Evolutionary conservation across 2,113 vertebrate species (phyloP).

Genomic region (Ophthalmolycus amberensis): DNA sequence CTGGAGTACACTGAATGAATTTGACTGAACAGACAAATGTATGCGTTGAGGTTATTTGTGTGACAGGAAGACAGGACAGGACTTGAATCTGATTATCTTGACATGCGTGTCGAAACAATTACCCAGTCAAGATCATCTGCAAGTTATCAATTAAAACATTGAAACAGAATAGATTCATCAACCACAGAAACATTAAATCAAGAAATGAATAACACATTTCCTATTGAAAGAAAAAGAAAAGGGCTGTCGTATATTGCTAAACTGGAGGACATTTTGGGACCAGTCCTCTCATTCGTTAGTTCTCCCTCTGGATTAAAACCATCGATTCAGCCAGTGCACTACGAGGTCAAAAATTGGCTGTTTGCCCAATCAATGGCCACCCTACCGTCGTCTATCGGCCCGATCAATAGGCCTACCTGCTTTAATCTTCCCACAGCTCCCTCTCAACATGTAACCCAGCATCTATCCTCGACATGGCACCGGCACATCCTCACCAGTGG

Average conservation of each 20-base stretch:
- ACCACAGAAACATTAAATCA: neutral
- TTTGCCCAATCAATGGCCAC: constrained; percentile 75
- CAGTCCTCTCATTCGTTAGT: constrained; percentile 1
- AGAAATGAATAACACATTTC: neutral
- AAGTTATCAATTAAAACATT: neutral
- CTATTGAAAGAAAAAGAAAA: constrained; percentile 4
- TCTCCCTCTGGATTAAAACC: constrained; percentile 53
- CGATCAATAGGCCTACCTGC: constrained; percentile 74
- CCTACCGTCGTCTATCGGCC: constrained; percentile 59
- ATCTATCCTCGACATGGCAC: constrained; percentile 20
- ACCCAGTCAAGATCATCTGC: neutral
- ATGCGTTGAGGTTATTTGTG: neutral
- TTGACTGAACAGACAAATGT: constrained; percentile 10
- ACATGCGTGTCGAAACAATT: neutral
- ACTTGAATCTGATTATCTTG: neutral
- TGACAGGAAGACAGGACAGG: neutral
- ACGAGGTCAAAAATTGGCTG: constrained; percentile 68
- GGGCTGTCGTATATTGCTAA: no score
- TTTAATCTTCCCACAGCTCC: constrained; percentile 67
- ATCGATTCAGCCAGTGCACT: constrained; percentile 70
- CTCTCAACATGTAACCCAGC: constrained; percentile 40
- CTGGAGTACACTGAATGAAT: constrained; percentile 27
- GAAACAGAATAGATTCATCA: neutral
- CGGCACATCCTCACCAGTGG: constrained; percentile 23
- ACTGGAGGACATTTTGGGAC: constrained; percentile 1